Evolutionary conservation across 2,797 vertebrate species (phyloP), one percentile per base, ranked within the genome.

Genomic region (Pipistrellus pipistrellus): DNA sequence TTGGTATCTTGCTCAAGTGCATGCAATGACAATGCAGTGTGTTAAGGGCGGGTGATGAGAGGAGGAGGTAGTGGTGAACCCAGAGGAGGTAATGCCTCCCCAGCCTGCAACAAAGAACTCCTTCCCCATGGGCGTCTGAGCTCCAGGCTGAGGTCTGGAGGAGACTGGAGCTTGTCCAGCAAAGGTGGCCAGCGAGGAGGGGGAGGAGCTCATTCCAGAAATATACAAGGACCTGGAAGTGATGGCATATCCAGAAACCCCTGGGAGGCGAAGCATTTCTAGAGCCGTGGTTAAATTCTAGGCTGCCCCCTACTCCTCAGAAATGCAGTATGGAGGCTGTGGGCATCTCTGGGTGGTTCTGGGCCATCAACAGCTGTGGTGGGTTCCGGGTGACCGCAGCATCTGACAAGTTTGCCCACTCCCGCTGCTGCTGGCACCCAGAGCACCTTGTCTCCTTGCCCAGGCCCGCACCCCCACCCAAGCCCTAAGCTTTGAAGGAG

Each of bases 61-160:
- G 23, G 23, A 4, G 64, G 9, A 3, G 41, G 46, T 23, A 38
- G 35, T 3, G 35, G 76, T 41, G 38, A 32, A 53, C 13, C 4
- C 4, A 18, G 53, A 75, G 23, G 21, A 64, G 75, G 4, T 3
- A 9, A 3, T 6, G 14, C 35, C 11, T 18, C 14, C 48, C 30
- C 14, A 83, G 64, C 46, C 53, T 23, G 17, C 62, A 11, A 5
- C 55, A 64, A 32, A 48, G 23, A 13, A 23, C 30, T 1, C 62
- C 55, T 75, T 23, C 6, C 6, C 21, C 11, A 8, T 1, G 4
- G 12, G 32, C 3, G 7, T 41, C 2, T 4, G 10, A 27, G 20
- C 72, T 92, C 69, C 44, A 15, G 78, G 38, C 38, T 27, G 25
- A 72, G 53, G n/a, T 20, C 9, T 72, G 85, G 27, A 35, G 62